These are phyloP conservation scores for Campoletis raptor DNA, from an alignment of 2,888 invertebrate genomes.

Conservation along the genomic window DNA sequence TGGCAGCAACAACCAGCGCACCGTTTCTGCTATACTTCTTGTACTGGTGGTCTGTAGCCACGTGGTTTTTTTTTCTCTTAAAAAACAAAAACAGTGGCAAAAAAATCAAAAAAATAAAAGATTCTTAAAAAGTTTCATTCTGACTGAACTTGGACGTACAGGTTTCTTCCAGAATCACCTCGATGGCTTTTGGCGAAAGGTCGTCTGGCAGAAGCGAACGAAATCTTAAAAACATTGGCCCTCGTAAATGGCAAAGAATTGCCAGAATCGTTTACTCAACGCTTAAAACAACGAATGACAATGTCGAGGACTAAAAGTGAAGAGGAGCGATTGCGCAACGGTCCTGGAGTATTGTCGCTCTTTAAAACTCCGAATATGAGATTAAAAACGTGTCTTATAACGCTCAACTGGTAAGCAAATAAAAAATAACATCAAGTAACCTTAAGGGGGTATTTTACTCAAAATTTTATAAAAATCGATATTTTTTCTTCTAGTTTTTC, in stretches of 20 bases:
- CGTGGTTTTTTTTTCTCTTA: not conserved
- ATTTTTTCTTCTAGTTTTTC: not conserved
- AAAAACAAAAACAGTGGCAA: not conserved
- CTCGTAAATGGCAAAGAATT: slow-evolving; percentile 91
- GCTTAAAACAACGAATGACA: slow-evolving; percentile 90
- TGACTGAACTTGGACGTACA: slow-evolving; percentile 73
- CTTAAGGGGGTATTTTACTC: not conserved
- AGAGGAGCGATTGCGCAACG: slow-evolving; percentile 82
- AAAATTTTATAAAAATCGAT: not conserved
- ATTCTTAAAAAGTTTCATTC: slow-evolving; percentile 27
- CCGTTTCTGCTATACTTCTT: slow-evolving; percentile 94
- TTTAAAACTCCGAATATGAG: slow-evolving; percentile 95
- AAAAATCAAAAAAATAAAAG: slow-evolving; percentile 11
- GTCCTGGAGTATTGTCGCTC: slow-evolving; percentile 88
- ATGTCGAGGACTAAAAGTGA: slow-evolving; percentile 87
- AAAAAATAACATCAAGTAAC: not conserved
- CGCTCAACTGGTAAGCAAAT: slow-evolving; percentile 90
- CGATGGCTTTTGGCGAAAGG: slow-evolving; percentile 95
- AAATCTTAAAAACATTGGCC: slow-evolving; percentile 92
- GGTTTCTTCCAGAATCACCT: slow-evolving; percentile 95
- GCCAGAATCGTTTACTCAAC: slow-evolving; percentile 90
- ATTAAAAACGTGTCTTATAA: slow-evolving; percentile 93
- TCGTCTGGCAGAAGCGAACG: slow-evolving; percentile 92
- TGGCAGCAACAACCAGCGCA: slow-evolving; percentile 93
- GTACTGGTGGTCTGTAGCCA: slow-evolving; percentile 89